Conservation (phyloP, 2,888 invertebrate species). For the Eupithecia vulgata region DNA sequence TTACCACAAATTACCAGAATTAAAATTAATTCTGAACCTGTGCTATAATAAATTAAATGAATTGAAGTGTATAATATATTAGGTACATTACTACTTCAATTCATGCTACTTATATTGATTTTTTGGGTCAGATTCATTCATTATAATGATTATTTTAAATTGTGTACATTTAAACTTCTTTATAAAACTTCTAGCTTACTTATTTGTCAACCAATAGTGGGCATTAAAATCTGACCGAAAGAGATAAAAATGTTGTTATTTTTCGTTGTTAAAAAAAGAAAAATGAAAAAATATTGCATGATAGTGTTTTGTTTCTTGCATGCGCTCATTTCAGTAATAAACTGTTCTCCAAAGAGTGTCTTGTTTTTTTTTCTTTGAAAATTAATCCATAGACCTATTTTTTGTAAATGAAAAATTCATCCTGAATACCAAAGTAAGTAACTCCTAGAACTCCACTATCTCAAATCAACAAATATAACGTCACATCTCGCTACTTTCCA, state of each 20-base stretch:
- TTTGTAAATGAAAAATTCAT: too few species aligned
- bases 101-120: neutral
- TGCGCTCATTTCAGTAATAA: conserved; percentile 56
- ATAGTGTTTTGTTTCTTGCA: conserved; percentile 76
- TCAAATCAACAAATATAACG: too few species aligned
- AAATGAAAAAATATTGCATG: conserved; percentile 75
- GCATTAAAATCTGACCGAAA: neutral
- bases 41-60: too few species aligned
- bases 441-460: too few species aligned
- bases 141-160: neutral
- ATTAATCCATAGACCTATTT: too few species aligned
- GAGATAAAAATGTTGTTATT: conserved; percentile 34
- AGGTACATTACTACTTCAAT: too few species aligned
- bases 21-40: neutral
- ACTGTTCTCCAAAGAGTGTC: conserved; percentile 44
- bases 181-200: neutral
- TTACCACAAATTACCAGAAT: neutral
- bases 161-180: neutral
- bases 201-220: neutral
- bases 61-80: too few species aligned
- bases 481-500: too few species aligned
- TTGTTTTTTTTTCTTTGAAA: neutral
- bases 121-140: conserved; percentile 1
- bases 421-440: too few species aligned
- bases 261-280: conserved; percentile 57